Evolutionary conservation across 2,113 vertebrate genomes (phyloP).

Genomic region (Copsychus sechellarum): DNA sequence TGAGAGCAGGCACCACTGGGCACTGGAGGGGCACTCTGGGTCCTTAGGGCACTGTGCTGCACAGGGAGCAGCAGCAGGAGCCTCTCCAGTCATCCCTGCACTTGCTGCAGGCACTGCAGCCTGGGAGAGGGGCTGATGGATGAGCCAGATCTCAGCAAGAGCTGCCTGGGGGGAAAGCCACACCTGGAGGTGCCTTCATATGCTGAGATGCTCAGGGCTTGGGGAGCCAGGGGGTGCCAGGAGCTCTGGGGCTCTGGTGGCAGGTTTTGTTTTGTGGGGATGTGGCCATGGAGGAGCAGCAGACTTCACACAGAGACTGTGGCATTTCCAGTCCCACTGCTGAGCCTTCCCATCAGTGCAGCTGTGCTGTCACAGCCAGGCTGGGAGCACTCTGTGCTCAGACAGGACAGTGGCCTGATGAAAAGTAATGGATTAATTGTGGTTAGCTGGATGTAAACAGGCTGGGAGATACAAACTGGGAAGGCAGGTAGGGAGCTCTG

Average conservation of each 20-base stretch:
- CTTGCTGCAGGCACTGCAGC: not conserved
- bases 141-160: not conserved
- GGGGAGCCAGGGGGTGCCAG: not conserved
- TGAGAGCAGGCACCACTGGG: not conserved
- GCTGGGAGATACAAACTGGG: not conserved
- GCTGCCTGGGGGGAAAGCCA: not conserved
- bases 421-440: not conserved
- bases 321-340: not conserved
- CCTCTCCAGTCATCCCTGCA: not conserved
- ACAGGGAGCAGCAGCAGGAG: not conserved
- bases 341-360: not conserved
- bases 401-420: not conserved
- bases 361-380: not conserved
- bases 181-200: not conserved
- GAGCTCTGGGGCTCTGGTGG: not conserved
- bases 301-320: fast-evolving
- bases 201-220: not conserved
- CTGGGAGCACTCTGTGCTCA: not conserved
- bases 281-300: not conserved
- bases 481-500: not conserved
- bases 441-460: not conserved
- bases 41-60: not conserved
- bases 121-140: not conserved
- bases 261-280: no score
- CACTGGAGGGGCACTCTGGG: not conserved